These are phyloP conservation scores for Pipa parva DNA, from an alignment of 2,113 vertebrate species.

Conservation along the genomic window DNA sequence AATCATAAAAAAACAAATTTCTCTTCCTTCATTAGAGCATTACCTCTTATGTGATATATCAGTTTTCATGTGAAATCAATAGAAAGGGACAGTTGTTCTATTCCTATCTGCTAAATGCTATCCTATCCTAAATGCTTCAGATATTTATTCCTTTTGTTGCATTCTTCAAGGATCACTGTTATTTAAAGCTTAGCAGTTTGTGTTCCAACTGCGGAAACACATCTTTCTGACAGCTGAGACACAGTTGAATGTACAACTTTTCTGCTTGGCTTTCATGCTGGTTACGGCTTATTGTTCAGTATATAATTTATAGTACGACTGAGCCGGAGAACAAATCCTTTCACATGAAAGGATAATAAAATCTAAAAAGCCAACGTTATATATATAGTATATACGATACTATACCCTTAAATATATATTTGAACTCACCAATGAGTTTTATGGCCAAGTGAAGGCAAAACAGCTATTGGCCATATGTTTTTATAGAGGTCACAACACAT, in stretches of 20 bases:
- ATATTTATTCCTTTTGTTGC: constrained; percentile 13
- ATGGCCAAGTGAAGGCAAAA: no score
- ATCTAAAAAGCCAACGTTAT: no score
- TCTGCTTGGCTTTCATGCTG: constrained; percentile 19
- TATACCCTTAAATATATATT: no score
- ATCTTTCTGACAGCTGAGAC: constrained; percentile 37
- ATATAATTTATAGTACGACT: constrained; percentile 22
- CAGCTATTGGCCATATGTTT: no score
- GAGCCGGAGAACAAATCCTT: constrained; percentile 3
- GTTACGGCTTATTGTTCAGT: constrained; percentile 11
- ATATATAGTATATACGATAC: no score
- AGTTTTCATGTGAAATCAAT: neutral
- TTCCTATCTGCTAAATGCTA: neutral
- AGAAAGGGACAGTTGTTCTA: neutral
- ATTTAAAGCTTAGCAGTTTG: constrained; percentile 35
- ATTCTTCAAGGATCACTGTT: constrained; percentile 25
- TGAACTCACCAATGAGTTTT: no score
- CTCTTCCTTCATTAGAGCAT: no score
- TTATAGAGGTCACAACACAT: no score
- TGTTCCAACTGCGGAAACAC: constrained; percentile 31
- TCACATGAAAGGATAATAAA: neutral
- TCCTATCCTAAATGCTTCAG: no score
- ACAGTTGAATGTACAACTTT: constrained; percentile 33
- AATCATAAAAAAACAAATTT: neutral
- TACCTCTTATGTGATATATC: neutral